Evolutionary conservation across 2,888 invertebrate species (phyloP).

Genomic region (Linnaemya tessellans): DNA sequence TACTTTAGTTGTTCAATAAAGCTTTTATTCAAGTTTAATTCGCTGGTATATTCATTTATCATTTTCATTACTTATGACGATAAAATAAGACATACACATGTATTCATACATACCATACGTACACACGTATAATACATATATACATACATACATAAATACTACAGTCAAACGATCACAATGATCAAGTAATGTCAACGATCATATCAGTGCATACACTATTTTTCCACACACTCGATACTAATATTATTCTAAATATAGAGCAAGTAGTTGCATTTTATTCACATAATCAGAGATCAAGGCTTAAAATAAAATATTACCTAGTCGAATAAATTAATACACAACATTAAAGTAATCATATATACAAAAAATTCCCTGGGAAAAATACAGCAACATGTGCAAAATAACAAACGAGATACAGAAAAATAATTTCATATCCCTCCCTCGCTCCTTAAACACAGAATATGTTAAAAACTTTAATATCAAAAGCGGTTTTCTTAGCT

Average conservation of each 20-base stretch:
- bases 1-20: constrained; percentile 44
- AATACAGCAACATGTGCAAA: not conserved
- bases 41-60: constrained; percentile 51
- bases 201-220: constrained; percentile 31
- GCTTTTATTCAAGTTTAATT: constrained; percentile 61
- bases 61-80: constrained; percentile 40
- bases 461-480: no score
- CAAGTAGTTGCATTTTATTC: constrained; percentile 40
- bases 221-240: constrained; percentile 25
- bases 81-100: constrained; percentile 25
- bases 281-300: constrained; percentile 60
- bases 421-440: not conserved
- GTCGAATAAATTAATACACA: not conserved
- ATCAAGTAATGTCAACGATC: constrained; percentile 54
- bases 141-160: constrained; percentile 16
- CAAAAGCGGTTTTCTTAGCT: no score
- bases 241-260: constrained; percentile 59
- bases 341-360: not conserved
- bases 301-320: constrained; percentile 30
- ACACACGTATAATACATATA: not conserved
- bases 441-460: no score
- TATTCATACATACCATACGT: not conserved
- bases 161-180: constrained; percentile 55
- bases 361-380: not conserved
- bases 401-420: not conserved